Conservation (phyloP, 1,140 invertebrate genomes). For the Cydia fagiglandana region DNA sequence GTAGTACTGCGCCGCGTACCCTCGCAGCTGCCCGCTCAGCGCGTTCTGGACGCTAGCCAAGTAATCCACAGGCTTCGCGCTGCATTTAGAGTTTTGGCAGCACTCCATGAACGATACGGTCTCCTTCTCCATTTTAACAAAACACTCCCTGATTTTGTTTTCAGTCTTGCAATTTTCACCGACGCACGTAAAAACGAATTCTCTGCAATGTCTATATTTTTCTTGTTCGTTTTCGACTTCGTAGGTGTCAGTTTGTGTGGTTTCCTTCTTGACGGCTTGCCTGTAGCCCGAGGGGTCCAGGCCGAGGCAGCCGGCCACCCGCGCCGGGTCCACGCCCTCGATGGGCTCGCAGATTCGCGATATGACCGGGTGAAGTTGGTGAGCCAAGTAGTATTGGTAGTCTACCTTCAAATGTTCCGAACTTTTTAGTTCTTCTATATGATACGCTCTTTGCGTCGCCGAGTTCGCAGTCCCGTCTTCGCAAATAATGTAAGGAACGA, state of each 20-base stretch:
- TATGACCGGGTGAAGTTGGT: constrained; percentile 97
- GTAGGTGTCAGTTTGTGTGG: constrained; percentile 78
- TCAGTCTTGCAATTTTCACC: constrained; percentile 80
- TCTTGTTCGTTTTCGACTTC: constrained; percentile 84
- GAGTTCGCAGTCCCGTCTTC: constrained; percentile 89
- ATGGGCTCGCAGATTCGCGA: constrained; percentile 97
- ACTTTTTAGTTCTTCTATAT: constrained; percentile 93
- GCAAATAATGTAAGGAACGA: constrained; percentile 97
- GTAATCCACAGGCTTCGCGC: constrained; percentile 82
- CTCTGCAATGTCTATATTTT: constrained; percentile 88
- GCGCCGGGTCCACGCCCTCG: constrained; percentile 93
- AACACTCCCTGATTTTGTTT: constrained; percentile 80
- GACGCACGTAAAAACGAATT: constrained; percentile 83
- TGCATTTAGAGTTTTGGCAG: constrained; percentile 85
- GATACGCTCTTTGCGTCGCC: constrained; percentile 96
- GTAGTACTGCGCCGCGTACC: constrained; percentile 88
- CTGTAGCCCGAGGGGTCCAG: constrained; percentile 79
- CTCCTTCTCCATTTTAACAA: constrained; percentile 72
- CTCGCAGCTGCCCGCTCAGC: constrained; percentile 83
- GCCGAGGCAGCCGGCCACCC: constrained; percentile 95
- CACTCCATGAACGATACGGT: constrained; percentile 80
- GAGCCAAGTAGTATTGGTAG: constrained; percentile 89
- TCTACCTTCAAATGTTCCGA: constrained; percentile 87
- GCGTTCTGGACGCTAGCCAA: constrained; percentile 85
- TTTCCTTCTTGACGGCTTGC: constrained; percentile 77